These are phyloP conservation scores for Pelmatolapia mariae DNA, from an alignment of 2,113 vertebrate species.

Conservation along the genomic window DNA sequence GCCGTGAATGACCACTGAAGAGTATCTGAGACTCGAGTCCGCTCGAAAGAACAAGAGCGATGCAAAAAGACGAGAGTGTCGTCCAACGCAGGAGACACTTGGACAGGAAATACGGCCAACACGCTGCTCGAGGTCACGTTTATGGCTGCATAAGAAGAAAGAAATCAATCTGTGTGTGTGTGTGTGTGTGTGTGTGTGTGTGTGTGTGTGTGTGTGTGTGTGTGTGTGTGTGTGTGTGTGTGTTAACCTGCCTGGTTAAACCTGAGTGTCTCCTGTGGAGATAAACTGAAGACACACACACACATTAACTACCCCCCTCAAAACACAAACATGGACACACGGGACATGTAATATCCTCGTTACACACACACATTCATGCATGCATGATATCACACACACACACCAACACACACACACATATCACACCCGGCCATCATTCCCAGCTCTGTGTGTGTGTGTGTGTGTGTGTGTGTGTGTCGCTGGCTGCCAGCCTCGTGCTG, in stretches of 20 bases:
- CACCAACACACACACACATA: not conserved
- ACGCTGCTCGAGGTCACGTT: not conserved
- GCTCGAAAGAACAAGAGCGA: not conserved
- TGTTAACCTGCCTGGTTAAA: constrained; percentile 22
- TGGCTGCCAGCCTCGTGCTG: not conserved
- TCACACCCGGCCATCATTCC: not conserved
- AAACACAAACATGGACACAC: not conserved
- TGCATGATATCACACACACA: not conserved
- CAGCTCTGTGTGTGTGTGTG: not conserved
- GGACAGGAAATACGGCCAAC: not conserved
- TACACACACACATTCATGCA: not conserved
- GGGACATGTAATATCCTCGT: not conserved
- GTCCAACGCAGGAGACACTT: not conserved
- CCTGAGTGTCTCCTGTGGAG: constrained; percentile 4
- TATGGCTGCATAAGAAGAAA: not conserved
- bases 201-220: not conserved
- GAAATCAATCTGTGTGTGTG: not conserved
- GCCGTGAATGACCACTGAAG: not conserved
- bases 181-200: not conserved
- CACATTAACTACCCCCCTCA: constrained; percentile 27
- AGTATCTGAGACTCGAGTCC: not conserved
- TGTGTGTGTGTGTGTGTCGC: not conserved
- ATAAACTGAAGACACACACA: constrained; percentile 16
- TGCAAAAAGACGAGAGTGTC: not conserved
- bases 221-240: not conserved